Evolutionary conservation across 2,888 invertebrate species (phyloP), one percentile per base, ranked within the genome.

Genomic region (Vannuccia rotundouncinata): DNA sequence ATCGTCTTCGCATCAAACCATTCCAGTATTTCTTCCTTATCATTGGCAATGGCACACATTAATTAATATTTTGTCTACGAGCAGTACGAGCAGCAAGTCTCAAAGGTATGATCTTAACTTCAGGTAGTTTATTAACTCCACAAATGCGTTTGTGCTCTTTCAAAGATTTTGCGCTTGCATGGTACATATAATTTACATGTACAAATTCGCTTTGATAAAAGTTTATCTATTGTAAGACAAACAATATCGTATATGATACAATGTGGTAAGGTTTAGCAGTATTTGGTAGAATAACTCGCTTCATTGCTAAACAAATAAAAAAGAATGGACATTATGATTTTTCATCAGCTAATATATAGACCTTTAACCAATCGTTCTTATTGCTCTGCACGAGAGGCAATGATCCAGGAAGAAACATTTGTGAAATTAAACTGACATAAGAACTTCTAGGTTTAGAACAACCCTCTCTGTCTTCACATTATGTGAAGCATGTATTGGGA

Each of bases 1-100:
- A 31, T 60, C 31, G 31, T 79, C 45, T 80, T 30, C 73, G n/a
- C n/a, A 45, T 81, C 30, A 17, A 82, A 29, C 75, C 75, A 75
- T 27, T 75, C 75, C 75, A 75, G 28, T 31, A 31, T 29, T 31
- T 29, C 29, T 17, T 75, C 28, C n/a, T 75, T 29, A 75, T 29
- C 75, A 75, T 27, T 27, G 27, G 75, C 22, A 75, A 27, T 75
- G 28, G 22, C 75, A 5, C 75, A 75, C 29, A 75, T 75, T 29
- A 75, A 31, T 27, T n/a, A n/a, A n/a, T n/a, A n/a, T n/a, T n/a
- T n/a, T n/a, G n/a, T n/a, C n/a, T n/a, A n/a, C n/a, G n/a, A n/a
- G n/a, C n/a, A n/a, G n/a, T n/a, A n/a, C n/a, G n/a, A n/a, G n/a
- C n/a, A n/a, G n/a, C n/a, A 31, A 75, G 5, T 29, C 75, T 29